phyloP scores from a whole-genome alignment of 2,113 vertebrate species.

The Brienomyrus longianalis region DNA sequence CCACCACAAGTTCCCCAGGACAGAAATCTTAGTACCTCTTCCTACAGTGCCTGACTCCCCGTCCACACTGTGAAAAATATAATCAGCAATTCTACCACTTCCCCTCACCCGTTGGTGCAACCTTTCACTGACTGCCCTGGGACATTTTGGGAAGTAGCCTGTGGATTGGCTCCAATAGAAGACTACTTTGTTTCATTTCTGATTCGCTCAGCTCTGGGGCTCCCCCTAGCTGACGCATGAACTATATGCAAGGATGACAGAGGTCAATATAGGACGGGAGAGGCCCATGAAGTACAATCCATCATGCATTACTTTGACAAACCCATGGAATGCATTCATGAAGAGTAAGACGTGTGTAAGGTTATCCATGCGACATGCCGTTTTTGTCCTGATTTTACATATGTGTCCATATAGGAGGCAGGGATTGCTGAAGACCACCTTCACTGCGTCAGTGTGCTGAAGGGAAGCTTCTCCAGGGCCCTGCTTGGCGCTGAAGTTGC shows the following conservation, averaged over 20 bases:
- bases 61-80: not conserved
- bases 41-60: not conserved
- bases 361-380: not conserved
- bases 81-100: not conserved
- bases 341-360: not conserved
- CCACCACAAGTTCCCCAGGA: constrained; percentile 31
- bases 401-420: not conserved
- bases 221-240: not conserved
- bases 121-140: not conserved
- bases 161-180: not conserved
- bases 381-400: not conserved
- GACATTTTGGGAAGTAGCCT: not conserved
- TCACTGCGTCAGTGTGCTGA: not conserved
- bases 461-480: not conserved
- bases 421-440: not conserved
- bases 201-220: not conserved
- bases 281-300: not conserved
- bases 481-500: not conserved
- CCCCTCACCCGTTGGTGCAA: not conserved
- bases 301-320: not conserved
- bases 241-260: not conserved
- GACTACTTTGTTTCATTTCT: not conserved
- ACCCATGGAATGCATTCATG: not conserved
- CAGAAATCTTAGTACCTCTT: not conserved
- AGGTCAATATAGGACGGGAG: not conserved